Evolutionary conservation across 2,888 invertebrate species (phyloP), one percentile per base, ranked within the genome.

Genomic region (Cerastis rubricosa): DNA sequence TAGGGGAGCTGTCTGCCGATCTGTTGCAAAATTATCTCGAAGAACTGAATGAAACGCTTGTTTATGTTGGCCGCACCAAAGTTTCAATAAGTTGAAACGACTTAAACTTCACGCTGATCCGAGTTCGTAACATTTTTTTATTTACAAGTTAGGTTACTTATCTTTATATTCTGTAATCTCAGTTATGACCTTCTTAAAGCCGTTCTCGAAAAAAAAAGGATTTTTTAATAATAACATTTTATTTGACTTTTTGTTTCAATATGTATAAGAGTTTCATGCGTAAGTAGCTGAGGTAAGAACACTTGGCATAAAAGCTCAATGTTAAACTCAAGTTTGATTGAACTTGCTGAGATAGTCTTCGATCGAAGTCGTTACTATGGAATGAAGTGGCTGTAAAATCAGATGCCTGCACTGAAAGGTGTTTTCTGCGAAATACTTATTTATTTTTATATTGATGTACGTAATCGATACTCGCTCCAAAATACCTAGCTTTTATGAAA

Each of bases 1-100:
- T 93, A 92, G 92, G 92, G 92, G 91, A 94, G 93, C 90, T 90
- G 90, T 91, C 89, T 84, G 88, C 89, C 91, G 92, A 93, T 90
- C 91, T 91, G 90, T 90, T 88, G 90, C 78, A 81, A 89, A 91
- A 91, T 91, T 88, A 85, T 82, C 78, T 49, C 64, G 73, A 78
- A 66, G 77, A 75, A 80, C 49, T 73, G 74, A 75, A 85, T 76
- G 35, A 76, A 76, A 64, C 45, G 67, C 64, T 57, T 35, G 69
- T 75, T 71, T 64, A 59, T 43, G 54, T 80, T 74, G 12, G 9
- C 47, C 49, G 14, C 25, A 40, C 43, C 71, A 59, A 35, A 40
- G 59, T 59, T 59, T 29, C 17, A 9, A 19, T 29, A 19, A 29
- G 29, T 43, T 40, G 22, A 47, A 47, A 51, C 12, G 14, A 47